Conservation (phyloP, 1,140 invertebrate species). For the Monochamus saltuarius region DNA sequence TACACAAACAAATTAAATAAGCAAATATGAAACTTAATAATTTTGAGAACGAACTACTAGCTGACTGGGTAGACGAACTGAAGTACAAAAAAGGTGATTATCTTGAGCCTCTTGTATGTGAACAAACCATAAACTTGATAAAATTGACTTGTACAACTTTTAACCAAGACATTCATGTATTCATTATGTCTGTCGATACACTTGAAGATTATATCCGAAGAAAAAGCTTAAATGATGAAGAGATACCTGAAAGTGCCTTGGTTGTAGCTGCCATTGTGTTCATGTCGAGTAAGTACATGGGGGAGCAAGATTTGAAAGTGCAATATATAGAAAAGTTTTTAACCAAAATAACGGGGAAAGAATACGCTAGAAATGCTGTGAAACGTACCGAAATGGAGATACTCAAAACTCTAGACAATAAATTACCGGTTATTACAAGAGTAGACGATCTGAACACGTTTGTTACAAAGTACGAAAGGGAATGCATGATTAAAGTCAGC, state of each 20-base stretch:
- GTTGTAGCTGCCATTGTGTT: constrained; percentile 30
- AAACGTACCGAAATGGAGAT: constrained; percentile 34
- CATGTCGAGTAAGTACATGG: constrained; percentile 38
- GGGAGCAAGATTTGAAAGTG: constrained; percentile 34
- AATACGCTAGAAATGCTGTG: constrained; percentile 26
- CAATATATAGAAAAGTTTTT: constrained; percentile 30
- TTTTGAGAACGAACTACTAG: constrained; percentile 35
- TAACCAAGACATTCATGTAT: constrained; percentile 40
- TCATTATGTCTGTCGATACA: constrained; percentile 36
- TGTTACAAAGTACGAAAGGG: constrained; percentile 33
- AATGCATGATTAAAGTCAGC: constrained; percentile 32
- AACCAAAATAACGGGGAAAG: constrained; percentile 21
- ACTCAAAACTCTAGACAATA: constrained; percentile 31
- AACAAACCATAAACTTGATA: constrained; percentile 30
- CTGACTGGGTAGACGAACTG: constrained; percentile 33
- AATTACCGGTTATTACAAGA: constrained; percentile 35
- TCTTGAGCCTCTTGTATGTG: constrained; percentile 36
- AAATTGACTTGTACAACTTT: constrained; percentile 38
- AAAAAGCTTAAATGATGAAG: constrained; percentile 27
- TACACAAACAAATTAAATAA: not conserved
- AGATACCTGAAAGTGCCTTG: constrained; percentile 34
- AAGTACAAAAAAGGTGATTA: constrained; percentile 18
- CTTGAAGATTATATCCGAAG: constrained; percentile 36
- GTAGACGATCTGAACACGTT: constrained; percentile 42
- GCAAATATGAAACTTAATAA: constrained; percentile 13